phyloP scores from a whole-genome alignment of 2,797 vertebrate species.

The Falco columbarius region DNA sequence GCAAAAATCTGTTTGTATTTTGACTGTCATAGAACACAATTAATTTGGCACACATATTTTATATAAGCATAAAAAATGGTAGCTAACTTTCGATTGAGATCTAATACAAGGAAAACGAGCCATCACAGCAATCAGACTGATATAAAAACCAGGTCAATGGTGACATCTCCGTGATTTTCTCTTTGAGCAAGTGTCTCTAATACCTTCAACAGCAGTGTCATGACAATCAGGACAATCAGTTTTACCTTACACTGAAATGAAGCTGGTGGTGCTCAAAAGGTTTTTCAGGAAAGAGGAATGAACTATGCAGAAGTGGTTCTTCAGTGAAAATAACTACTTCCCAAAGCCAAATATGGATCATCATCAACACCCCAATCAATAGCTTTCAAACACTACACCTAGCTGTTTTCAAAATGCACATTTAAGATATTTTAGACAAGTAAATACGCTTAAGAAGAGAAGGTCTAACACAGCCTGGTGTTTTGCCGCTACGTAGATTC shows the following conservation, averaged over 20 bases:
- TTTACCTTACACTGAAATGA: neutral
- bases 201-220: neutral
- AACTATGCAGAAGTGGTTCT: neutral
- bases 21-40: neutral
- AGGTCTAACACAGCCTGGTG: neutral
- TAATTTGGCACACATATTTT: neutral
- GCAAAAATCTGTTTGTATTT: neutral
- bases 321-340: neutral
- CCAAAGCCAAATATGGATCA: neutral
- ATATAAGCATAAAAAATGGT: neutral
- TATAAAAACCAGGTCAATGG: neutral
- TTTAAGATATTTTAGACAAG: neutral
- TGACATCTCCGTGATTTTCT: neutral
- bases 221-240: neutral
- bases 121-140: neutral
- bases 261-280: neutral
- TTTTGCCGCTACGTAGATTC: neutral
- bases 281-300: neutral
- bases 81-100: neutral
- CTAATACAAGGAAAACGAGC: neutral
- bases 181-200: neutral
- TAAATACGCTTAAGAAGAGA: neutral
- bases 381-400: rapidly evolving
- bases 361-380: neutral
- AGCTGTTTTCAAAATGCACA: neutral